phyloP scores from a whole-genome alignment of 2,888 invertebrate genomes.

The Gerris lacustris region DNA sequence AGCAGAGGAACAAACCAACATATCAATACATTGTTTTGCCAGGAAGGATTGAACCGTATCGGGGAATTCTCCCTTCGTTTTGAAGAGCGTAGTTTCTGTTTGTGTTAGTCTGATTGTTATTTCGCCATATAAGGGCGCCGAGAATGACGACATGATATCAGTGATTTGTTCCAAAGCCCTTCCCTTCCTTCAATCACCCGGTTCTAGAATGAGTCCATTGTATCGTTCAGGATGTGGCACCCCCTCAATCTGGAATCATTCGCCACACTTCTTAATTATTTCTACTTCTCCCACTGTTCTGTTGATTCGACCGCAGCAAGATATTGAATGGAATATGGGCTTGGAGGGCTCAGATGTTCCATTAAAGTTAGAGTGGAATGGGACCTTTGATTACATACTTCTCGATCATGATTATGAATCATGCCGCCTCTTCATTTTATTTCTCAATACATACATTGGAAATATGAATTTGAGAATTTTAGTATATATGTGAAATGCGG shows the following conservation, averaged over 20 bases:
- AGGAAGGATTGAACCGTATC: too few species aligned
- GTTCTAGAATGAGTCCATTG: neutral
- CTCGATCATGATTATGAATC: too few species aligned
- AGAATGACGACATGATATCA: neutral
- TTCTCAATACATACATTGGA: too few species aligned
- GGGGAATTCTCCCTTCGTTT: too few species aligned
- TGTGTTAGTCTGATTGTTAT: neutral
- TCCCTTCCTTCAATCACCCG: neutral
- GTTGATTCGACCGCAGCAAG: neutral
- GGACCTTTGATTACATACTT: neutral
- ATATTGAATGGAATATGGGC: neutral
- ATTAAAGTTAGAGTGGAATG: neutral
- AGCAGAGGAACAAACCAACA: too few species aligned
- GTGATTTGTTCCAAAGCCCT: slow-evolving; percentile 1
- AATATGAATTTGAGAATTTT: too few species aligned
- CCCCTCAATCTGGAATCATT: neutral
- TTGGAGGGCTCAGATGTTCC: neutral
- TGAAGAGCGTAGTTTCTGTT: neutral
- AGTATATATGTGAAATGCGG: too few species aligned
- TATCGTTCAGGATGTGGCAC: neutral
- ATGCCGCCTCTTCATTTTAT: too few species aligned
- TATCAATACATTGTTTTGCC: too few species aligned
- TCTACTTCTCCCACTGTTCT: neutral
- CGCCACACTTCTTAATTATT: slow-evolving; percentile 3
- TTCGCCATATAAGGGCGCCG: neutral